Base-by-base conservation (phyloP, 1,140 invertebrate species). In the Venustaconcha ellipsiformis region DNA sequence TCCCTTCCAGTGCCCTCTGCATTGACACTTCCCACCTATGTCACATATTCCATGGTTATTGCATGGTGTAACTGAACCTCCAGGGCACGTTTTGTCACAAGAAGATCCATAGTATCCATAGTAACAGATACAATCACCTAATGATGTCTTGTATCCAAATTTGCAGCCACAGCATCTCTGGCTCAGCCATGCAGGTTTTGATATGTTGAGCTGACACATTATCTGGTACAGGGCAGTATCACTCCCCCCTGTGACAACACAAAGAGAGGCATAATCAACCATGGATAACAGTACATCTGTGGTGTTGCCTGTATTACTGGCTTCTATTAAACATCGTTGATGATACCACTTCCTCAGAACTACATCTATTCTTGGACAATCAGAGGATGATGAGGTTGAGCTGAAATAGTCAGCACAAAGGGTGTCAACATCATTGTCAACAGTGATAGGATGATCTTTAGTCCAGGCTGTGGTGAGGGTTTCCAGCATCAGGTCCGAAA, bases 41-140 rank as follows among this genome's bases (percentile, higher is more conserved):
- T 69, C 67, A 73, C 83, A 84, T 26, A 30, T 58, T 62, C 83
- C 83, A 60, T 83, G 75, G 14, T 70, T 57, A 70, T 70, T 81
- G 71, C 83, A 84, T 18, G 81, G 78, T 30, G 72, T 77, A 18
- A 30, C 26, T 17, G 66, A 63, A 12, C 80, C 79, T 30, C 77
- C 79, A 11, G 83, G 79, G 71, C 83, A 84, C 2, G 67, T 55
- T 14, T 66, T 59, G 20, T 80, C 57, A 66, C 83, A 84, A 17
- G 65, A 58, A 17, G 56, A 26, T 15, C 83, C 83, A 68, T 80
- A 83, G 74, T 80, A 84, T 1, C 83, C 83, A 66, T 66, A 65
- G 59, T 78, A 78, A 60, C 83, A 84, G 13, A 76, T 57, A 67
- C 83, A 84, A 18, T 59, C 69, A n/a, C 55, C 71, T 17, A 17